phyloP scores from a whole-genome alignment of 2,888 invertebrate genomes.

The Rhodophaea formosa region DNA sequence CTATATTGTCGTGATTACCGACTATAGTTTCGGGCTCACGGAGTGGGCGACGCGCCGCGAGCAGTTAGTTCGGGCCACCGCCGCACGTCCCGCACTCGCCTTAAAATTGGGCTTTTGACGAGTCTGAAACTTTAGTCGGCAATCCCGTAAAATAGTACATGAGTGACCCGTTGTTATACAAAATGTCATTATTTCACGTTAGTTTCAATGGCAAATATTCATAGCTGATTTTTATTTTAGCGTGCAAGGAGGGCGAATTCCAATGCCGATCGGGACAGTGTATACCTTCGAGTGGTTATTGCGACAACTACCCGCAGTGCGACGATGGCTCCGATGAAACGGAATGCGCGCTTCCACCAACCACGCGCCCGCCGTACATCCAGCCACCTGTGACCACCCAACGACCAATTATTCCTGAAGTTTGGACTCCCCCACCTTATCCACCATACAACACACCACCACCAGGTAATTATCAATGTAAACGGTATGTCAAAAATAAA shows the following conservation, averaged over 20 bases:
- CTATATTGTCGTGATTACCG: too few species aligned
- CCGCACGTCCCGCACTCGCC: too few species aligned
- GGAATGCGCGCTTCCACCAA: background rate
- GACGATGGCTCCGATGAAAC: slow-evolving; percentile 85
- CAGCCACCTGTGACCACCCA: background rate
- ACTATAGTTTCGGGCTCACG: too few species aligned
- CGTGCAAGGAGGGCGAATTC: slow-evolving; percentile 84
- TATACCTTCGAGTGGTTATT: slow-evolving; percentile 81
- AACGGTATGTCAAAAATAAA: too few species aligned
- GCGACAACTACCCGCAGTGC: slow-evolving; percentile 85
- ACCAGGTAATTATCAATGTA: background rate
- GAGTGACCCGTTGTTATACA: too few species aligned
- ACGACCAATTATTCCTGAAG: background rate
- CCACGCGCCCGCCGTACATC: background rate
- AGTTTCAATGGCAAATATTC: too few species aligned
- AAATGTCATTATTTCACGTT: too few species aligned
- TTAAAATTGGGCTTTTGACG: too few species aligned
- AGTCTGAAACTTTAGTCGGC: too few species aligned
- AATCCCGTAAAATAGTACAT: too few species aligned
- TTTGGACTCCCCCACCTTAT: background rate
- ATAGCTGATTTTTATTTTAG: slow-evolving; percentile 69
- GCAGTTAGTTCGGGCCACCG: too few species aligned
- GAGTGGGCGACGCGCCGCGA: too few species aligned
- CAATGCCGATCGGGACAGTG: slow-evolving; percentile 86
- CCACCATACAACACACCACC: background rate